These are phyloP conservation scores for Nematopogon swammerdamellus DNA, from an alignment of 2,888 invertebrate genomes.

Conservation along the genomic window DNA sequence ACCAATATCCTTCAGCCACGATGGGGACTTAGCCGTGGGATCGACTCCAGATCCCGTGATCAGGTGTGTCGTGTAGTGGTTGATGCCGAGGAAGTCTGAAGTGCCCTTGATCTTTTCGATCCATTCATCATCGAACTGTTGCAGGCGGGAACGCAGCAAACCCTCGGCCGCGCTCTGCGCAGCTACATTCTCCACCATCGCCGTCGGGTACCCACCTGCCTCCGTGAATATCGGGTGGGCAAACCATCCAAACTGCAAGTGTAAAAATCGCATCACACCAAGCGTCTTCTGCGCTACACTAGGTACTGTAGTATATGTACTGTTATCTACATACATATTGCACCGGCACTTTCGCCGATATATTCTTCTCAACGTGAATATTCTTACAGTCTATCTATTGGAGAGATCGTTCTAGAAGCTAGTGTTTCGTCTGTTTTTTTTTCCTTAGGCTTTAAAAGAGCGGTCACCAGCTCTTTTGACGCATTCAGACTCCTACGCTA, in stretches of 20 bases:
- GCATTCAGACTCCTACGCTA: too few species aligned
- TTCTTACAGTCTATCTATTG: too few species aligned
- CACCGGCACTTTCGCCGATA: too few species aligned
- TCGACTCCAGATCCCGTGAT: slow-evolving; percentile 40
- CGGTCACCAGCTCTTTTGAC: too few species aligned
- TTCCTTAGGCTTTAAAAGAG: too few species aligned
- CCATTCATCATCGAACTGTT: slow-evolving; percentile 46
- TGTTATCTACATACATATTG: too few species aligned
- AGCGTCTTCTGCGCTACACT: too few species aligned
- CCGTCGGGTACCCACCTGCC: slow-evolving; percentile 46
- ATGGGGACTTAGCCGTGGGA: slow-evolving; percentile 38
- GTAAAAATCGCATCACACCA: too few species aligned
- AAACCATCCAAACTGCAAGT: slow-evolving; percentile 56
- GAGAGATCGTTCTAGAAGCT: too few species aligned
- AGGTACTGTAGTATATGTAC: too few species aligned
- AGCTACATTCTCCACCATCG: slow-evolving; percentile 43
- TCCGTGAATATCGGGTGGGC: slow-evolving; percentile 50
- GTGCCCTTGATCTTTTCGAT: slow-evolving; percentile 43
- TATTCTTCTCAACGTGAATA: too few species aligned
- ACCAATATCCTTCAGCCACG: slow-evolving; percentile 49
- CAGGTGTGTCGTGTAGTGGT: slow-evolving; percentile 48
- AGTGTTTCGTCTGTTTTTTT: too few species aligned
- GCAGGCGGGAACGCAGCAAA: slow-evolving; percentile 32
- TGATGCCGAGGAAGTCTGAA: slow-evolving; percentile 48
- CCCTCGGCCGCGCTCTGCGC: slow-evolving; percentile 40